Evolutionary conservation across 2,888 invertebrate species (phyloP), one percentile per base, ranked within the genome.

Genomic region (Agonopterix heracliana): DNA sequence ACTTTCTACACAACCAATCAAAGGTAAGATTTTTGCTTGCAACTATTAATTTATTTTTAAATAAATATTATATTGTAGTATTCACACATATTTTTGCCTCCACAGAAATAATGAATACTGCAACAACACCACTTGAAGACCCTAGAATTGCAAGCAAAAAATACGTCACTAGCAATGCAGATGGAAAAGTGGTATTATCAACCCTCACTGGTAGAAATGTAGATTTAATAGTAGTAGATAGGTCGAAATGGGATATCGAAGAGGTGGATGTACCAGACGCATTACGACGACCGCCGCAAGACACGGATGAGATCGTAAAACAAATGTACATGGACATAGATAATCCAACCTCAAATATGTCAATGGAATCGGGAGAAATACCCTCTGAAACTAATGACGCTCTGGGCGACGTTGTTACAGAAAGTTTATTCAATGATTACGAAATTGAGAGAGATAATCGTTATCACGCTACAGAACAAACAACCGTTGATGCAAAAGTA

Each of bases 61-160:
- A 26, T 26, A 26, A 26, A 26, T 5, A 26, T 5, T 26, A 26
- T 1, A 26, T 26, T 26, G 26, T 26, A 26, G 7, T 26, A 26
- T 26, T 26, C 1, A 26, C 2, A 26, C 26, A 26, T 5, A 26
- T 5, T 26, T 26, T 26, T 26, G 7, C 3, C 5, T 26, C 81
- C 76, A 38, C 68, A 87, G 86, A 83, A 77, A 82, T 83, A 45
- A 76, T 55, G 61, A 49, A 58, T 34, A 75, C 67, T 34, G 68
- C 80, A 48, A 54, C 56, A 45, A 59, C 55, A 17, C 57, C 68
- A 8, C 60, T 78, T 13, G 81, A 80, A 44, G 87, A 86, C 55
- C 86, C 87, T 7, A 73, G 86, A 60, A 49, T 66, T 41, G 59
- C 57, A 12, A 81, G 78, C 63, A 71, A 66, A 38, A 78, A 68